Base-by-base conservation (phyloP, 2,888 invertebrate species). In the Parasteatoda lunata region DNA sequence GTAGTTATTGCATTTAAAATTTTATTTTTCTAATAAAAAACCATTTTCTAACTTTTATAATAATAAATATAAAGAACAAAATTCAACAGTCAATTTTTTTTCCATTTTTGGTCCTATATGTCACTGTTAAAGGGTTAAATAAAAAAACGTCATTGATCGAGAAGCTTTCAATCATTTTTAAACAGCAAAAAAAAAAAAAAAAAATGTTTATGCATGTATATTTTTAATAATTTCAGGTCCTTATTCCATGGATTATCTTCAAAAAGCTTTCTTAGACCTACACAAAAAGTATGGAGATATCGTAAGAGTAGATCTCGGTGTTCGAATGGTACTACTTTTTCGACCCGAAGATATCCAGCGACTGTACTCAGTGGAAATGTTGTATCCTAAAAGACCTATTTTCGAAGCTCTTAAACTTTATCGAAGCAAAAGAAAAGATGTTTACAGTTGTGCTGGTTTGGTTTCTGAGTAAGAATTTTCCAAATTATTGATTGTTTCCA, bases 351-450 rank as follows among this genome's bases (percentile, higher is more conserved):
- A 93, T 90, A 91, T 93, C 3, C 90, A 91, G 89, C 91, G 90
- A 4, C 91, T 94, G 77, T 93, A 93, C 89, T 91, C 92, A 76
- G 91, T 92, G 78, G 94, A 94, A 89, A 94, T 93, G 8, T 92
- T 92, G 88, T 91, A 90, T 73, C 94, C 94, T 1, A 89, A 92
- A 81, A 92, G 94, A 54, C 93, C 93, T 3, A 92, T 93, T 4
- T 92, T 94, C 90, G 93, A 93, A 66, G 93, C 94, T 1, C 91
- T 93, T 7, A 91, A 92, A 79, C 90, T 93, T 88, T 94, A 93
- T 89, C 91, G 94, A 69, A 90, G 92, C 88, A 91, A 92, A 84
- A n/a, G 4, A 59, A 13, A 4, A 13, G 90, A 91, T 13, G 15
- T 48, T 30, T 92, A 91, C 88, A 91, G 90, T 11, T 93, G 93